Evolutionary conservation across 2,797 vertebrate species (phyloP).

Genomic region (Rhinoraja longicauda): DNA sequence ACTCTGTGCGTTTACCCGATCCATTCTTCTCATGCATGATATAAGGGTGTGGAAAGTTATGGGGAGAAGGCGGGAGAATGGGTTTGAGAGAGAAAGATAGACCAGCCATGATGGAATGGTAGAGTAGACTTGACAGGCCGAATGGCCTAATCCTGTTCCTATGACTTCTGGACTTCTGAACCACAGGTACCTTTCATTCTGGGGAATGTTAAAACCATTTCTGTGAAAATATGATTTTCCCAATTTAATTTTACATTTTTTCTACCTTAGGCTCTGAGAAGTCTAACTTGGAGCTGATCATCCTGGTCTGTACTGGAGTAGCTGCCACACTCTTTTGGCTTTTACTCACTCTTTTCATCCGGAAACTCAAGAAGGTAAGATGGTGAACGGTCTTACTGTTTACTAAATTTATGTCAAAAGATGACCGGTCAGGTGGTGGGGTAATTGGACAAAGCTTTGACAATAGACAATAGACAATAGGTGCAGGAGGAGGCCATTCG

Average conservation of each 20-base stretch:
- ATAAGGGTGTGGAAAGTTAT: too few species aligned
- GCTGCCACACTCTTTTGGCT: slow-evolving; percentile 90
- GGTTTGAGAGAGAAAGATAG: too few species aligned
- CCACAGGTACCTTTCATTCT: neutral
- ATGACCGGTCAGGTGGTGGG: too few species aligned
- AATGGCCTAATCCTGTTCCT: too few species aligned
- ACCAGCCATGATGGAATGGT: too few species aligned
- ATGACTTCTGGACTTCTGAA: neutral
- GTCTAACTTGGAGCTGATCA: slow-evolving; percentile 82
- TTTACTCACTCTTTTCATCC: slow-evolving; percentile 85
- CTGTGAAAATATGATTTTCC: neutral
- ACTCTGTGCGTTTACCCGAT: too few species aligned
- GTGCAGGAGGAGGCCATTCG: too few species aligned
- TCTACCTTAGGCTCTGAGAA: slow-evolving; percentile 72
- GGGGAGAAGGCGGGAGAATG: too few species aligned
- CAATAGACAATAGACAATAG: too few species aligned
- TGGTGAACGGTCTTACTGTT: neutral
- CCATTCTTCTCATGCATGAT: too few species aligned
- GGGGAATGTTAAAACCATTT: neutral
- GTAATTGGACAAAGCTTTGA: neutral
- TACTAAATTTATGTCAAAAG: neutral
- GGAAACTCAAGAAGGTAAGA: slow-evolving; percentile 80
- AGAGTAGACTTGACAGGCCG: too few species aligned
- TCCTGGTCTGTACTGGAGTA: slow-evolving; percentile 80
- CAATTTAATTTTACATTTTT: neutral